Conservation (phyloP, 2,888 invertebrate genomes). For the Silvanus unidentatus region DNA sequence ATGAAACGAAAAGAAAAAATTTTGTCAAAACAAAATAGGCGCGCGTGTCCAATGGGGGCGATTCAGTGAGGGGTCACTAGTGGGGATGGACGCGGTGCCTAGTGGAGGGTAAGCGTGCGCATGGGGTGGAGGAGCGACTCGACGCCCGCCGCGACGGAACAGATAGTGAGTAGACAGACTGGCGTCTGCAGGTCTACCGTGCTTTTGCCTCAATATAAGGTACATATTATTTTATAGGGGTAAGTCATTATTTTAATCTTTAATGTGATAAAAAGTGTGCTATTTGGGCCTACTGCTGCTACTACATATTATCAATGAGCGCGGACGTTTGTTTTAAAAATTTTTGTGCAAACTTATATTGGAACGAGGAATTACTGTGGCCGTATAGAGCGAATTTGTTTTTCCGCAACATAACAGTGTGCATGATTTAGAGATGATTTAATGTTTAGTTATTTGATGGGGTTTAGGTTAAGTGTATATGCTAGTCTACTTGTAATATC, state of each 20-base stretch:
- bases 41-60: constrained; percentile 33
- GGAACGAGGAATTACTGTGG: no score
- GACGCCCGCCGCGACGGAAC: constrained; percentile 56
- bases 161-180: constrained; percentile 50
- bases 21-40: constrained; percentile 36
- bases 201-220: constrained; percentile 29
- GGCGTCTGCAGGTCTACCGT: constrained; percentile 47
- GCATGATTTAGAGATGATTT: constrained; percentile 3
- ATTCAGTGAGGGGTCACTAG: constrained; percentile 33
- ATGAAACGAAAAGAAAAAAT: constrained; percentile 18
- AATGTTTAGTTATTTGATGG: constrained; percentile 4
- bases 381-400: no score
- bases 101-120: constrained; percentile 43
- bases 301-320: neutral
- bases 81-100: constrained; percentile 26
- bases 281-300: neutral
- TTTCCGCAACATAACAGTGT: no score
- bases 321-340: no score
- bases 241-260: constrained; percentile 30
- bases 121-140: constrained; percentile 56
- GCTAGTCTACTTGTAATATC: constrained; percentile 8
- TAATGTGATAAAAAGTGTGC: neutral
- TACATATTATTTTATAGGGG: constrained; percentile 20
- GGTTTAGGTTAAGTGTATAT: constrained; percentile 4
- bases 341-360: no score